Percentiles rank a stretch among this genome's conserved stretches.
Evolutionary conservation across 2,113 vertebrate genomes (phyloP).

Genomic region (Chaetorhynchus papuensis): DNA sequence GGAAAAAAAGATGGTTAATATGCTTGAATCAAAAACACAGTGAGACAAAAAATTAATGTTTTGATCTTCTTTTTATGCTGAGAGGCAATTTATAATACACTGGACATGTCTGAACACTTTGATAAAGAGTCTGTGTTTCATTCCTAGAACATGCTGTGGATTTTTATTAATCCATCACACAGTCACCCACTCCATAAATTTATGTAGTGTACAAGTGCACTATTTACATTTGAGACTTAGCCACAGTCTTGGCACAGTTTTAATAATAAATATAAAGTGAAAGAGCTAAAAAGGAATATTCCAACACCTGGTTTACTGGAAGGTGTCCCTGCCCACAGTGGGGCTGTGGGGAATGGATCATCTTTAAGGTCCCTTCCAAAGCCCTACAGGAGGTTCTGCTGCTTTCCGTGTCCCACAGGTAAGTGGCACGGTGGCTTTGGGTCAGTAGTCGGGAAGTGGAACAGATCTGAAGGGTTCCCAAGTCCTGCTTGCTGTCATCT

Average conservation of each 20-base stretch:
- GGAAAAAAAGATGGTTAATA: neutral
- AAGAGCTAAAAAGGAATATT: neutral
- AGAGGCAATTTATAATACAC: neutral
- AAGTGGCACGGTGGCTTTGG: fast-evolving
- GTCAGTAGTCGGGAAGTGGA: fast-evolving
- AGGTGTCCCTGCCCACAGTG: neutral
- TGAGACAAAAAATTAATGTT: neutral
- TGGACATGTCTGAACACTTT: neutral
- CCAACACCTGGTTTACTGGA: neutral
- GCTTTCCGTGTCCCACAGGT: neutral
- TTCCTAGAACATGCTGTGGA: neutral
- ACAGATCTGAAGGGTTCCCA: neutral
- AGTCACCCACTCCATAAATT: neutral
- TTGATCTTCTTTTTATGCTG: neutral
- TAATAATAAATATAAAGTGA: neutral
- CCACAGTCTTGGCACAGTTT: neutral
- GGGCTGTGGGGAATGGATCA: neutral
- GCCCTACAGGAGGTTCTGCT: neutral
- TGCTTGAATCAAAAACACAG: neutral
- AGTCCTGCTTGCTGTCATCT: neutral
- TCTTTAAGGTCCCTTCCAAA: neutral
- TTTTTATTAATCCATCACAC: neutral
- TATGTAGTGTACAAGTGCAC: neutral
- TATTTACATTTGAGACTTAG: neutral
- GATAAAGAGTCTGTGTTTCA: neutral